Evolutionary conservation across 2,888 invertebrate genomes (phyloP).

Genomic region (Marronus borbonicus): DNA sequence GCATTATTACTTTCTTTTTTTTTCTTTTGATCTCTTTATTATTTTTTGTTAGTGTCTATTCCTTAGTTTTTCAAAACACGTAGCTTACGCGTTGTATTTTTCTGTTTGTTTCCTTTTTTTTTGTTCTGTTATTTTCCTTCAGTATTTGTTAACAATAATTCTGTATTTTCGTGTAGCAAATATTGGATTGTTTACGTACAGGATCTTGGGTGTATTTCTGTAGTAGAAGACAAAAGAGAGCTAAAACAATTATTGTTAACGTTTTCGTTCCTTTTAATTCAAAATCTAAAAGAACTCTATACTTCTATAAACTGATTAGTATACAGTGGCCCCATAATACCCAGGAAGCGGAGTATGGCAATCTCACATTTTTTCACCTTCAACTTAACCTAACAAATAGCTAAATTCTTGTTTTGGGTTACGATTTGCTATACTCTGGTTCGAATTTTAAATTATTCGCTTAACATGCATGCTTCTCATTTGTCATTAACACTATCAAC

Average conservation of each 20-base stretch:
- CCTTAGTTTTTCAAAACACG: conserved; percentile 43
- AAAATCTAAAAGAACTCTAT: not conserved
- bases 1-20: conserved; percentile 41
- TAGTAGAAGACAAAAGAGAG: not conserved
- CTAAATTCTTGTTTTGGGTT: conserved; percentile 6
- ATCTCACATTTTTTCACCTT: conserved; percentile 48
- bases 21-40: conserved; percentile 35
- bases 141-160: conserved; percentile 20
- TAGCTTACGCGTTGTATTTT: conserved; percentile 43
- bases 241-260: not conserved
- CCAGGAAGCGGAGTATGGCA: conserved; percentile 60
- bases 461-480: conserved; percentile 48
- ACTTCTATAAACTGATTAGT: conserved; percentile 11
- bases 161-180: not conserved
- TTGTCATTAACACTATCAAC: conserved; percentile 24
- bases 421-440: conserved; percentile 54
- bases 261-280: too few relatives aligned
- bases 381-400: not conserved
- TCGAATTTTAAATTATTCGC: conserved; percentile 43
- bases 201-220: not conserved
- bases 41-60: too few relatives aligned
- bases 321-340: conserved; percentile 65
- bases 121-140: conserved; percentile 6
- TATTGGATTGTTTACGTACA: too few relatives aligned
- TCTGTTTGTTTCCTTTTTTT: conserved; percentile 19